Percentiles rank a stretch among this genome's conserved stretches.
phyloP scores from a whole-genome alignment of 2,888 invertebrate genomes.

The Germaria angustata region DNA sequence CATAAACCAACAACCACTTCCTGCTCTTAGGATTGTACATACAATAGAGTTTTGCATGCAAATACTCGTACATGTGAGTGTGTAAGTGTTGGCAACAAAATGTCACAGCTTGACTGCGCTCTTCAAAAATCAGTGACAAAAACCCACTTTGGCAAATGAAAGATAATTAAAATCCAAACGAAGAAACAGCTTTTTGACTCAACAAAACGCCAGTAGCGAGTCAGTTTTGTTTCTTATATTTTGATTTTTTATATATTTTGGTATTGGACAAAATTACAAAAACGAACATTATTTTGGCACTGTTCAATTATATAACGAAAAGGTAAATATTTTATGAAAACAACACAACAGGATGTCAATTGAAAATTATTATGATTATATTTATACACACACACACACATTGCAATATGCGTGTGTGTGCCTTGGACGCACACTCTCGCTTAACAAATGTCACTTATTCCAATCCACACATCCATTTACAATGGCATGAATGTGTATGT shows the following conservation, averaged over 20 bases:
- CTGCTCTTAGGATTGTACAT: not conserved
- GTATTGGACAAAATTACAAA: conserved; percentile 17
- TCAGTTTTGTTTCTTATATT: not conserved
- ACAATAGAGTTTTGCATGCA: not conserved
- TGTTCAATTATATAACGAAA: conserved; percentile 66
- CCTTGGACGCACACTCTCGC: conserved; percentile 1
- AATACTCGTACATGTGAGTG: not conserved
- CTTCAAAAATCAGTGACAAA: conserved; percentile 42
- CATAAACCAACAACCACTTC: conserved; percentile 43
- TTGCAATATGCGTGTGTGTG: not conserved
- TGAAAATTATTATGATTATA: conserved; percentile 72
- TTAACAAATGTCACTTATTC: conserved; percentile 35
- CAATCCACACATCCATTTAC: not conserved
- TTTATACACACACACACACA: not conserved
- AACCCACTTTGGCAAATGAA: conserved; percentile 33
- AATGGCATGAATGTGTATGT: conserved; percentile 10
- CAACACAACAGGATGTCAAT: conserved; percentile 79
- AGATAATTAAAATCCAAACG: conserved; percentile 63
- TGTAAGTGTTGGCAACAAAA: conserved; percentile 37
- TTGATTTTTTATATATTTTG: not conserved
- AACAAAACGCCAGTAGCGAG: conserved; percentile 10
- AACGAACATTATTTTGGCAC: conserved; percentile 59
- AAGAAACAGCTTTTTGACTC: conserved; percentile 11
- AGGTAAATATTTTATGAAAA: conserved; percentile 79
- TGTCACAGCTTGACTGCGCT: conserved; percentile 65